These are phyloP conservation scores for Montipora sp. DNA, from an alignment of 64 coral and sea anemone genomes.

Conservation along the genomic window DNA sequence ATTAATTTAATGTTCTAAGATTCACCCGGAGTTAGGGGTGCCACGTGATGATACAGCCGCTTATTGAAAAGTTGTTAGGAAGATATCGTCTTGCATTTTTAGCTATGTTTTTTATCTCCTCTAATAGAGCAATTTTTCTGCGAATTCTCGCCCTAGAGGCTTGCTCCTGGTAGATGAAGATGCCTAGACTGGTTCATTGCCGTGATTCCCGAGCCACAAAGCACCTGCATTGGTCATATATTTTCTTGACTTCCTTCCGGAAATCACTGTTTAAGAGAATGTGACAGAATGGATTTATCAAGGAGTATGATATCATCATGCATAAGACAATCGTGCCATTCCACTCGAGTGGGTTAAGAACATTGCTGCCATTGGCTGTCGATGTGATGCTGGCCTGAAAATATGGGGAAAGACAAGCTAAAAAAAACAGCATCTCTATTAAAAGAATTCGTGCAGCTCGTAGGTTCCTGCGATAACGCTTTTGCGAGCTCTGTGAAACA, in stretches of 20 bases:
- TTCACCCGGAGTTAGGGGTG: too few species aligned
- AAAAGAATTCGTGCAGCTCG: conserved; percentile 60
- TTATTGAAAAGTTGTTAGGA: too few species aligned
- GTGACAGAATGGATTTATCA: conserved; percentile 54
- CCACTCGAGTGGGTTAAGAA: background rate
- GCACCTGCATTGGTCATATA: background rate
- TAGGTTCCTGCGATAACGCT: conserved; percentile 37
- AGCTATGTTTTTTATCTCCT: too few species aligned
- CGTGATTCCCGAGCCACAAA: background rate
- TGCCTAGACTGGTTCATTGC: background rate
- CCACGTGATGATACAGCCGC: too few species aligned
- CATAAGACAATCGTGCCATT: background rate
- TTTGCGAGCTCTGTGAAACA: conserved; percentile 12
- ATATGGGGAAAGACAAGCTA: conserved; percentile 34
- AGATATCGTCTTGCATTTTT: too few species aligned
- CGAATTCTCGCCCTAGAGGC: too few species aligned
- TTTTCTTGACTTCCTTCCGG: conserved; percentile 26
- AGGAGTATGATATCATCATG: conserved; percentile 28
- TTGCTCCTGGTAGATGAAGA: background rate
- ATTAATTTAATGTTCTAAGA: too few species aligned
- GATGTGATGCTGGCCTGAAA: background rate
- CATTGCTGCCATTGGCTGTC: background rate
- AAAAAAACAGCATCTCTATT: conserved; percentile 12
- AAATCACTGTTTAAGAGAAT: conserved; percentile 56
- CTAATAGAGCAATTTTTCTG: too few species aligned